Percentiles rank a stretch among this genome's conserved stretches.
Conservation (phyloP, 2,113 vertebrate species). For the Leucopternis melanops region DNA sequence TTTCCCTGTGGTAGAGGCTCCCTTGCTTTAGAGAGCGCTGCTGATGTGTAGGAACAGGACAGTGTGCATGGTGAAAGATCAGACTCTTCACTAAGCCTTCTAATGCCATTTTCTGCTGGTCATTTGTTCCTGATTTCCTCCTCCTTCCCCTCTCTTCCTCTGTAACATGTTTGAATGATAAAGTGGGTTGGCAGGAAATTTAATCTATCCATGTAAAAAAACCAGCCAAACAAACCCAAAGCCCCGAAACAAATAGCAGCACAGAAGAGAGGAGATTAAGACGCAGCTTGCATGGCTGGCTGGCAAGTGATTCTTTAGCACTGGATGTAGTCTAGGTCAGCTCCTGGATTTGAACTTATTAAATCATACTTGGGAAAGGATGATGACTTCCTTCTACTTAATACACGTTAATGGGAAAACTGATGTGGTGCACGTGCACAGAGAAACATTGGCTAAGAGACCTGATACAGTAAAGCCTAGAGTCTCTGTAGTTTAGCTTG, state of each 20-base stretch:
- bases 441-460: background rate
- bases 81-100: background rate
- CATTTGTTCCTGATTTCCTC: background rate
- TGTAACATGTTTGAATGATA: background rate
- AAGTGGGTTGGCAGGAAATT: slow-evolving; percentile 24
- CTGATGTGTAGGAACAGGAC: background rate
- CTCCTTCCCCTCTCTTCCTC: background rate
- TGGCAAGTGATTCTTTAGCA: slow-evolving; percentile 3
- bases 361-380: background rate
- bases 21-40: background rate
- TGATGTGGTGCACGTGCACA: background rate
- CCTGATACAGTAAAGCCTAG: background rate
- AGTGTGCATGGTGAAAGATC: background rate
- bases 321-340: background rate
- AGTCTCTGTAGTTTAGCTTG: background rate
- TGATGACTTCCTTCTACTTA: background rate
- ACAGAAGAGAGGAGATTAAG: slow-evolving; percentile 31
- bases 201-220: background rate
- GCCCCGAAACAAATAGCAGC: background rate
- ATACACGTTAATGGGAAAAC: background rate
- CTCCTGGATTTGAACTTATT: slow-evolving; percentile 11
- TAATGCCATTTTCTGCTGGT: slow-evolving; percentile 1
- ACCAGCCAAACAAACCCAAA: background rate
- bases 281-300: background rate
- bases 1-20: background rate